Base-by-base conservation (phyloP, 2,888 invertebrate species). In the Cyclophora punctaria region DNA sequence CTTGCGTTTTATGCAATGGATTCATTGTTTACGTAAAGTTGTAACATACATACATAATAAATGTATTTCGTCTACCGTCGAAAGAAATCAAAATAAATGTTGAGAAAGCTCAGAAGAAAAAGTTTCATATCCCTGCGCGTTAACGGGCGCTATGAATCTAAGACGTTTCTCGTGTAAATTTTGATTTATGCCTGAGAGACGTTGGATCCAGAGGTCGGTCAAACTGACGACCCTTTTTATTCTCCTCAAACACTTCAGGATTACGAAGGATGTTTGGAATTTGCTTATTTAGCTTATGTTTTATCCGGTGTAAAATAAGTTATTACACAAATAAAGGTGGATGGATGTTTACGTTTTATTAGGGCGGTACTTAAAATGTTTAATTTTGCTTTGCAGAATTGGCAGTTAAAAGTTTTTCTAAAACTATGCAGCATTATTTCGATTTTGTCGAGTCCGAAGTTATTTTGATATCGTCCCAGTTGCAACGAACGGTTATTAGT, bases 161-260 rank as follows among this genome's bases (percentile, higher is more conserved):
- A 79, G 73, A 73, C 75, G 76, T 75, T 80, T 78, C 73, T 73
- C 75, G 67, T 77, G 79, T 80, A 76, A 60, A 74, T 77, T 80
- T 78, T 78, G 80, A 79, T 83, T 80, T 80, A 80, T 79, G 74
- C 70, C 60, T 59, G 57, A 57, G 63, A 66, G 65, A 68, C 64
- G 67, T 61, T 69, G 66, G 71, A 73, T 69, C 67, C 64, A 62
- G 66, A 64, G 68, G 66, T 71, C 67, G 68, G 62, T 59, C 60
- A 62, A 60, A 60, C 61, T 65, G 64, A 57, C 63, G 72, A 75
- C 72, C 74, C 71, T 76, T 73, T 74, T 75, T 71, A 66, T 67
- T 71, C 66, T 63, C 52, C 53, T 59, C 63, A 68, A 70, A 71
- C 71, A 69, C 66, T 66, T 56, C 59, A 60, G 63, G 20, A 72